These are phyloP conservation scores for Erebia epiphron DNA, from an alignment of 2,888 invertebrate species.

Conservation along the genomic window DNA sequence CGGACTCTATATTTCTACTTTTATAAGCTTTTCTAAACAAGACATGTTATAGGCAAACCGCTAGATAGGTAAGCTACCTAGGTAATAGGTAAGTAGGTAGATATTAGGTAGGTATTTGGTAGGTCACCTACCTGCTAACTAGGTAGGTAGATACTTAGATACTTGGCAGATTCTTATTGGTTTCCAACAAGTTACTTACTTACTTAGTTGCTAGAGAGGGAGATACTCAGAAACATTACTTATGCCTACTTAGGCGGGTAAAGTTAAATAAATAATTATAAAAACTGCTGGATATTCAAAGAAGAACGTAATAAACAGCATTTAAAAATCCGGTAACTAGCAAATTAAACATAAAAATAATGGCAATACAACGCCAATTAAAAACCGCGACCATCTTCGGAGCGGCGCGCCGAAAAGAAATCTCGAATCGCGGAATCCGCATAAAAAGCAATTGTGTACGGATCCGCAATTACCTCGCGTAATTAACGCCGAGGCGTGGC, in stretches of 20 bases:
- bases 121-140: neutral
- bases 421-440: conserved; percentile 52
- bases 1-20: no score
- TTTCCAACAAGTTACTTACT: neutral
- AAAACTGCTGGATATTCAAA: no score
- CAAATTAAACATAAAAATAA: conserved; percentile 2
- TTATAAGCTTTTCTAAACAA: no score
- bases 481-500: conserved; percentile 81
- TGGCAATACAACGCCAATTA: conserved; percentile 28
- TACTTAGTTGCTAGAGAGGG: neutral
- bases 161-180: neutral
- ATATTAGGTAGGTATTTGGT: neutral
- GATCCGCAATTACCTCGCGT: conserved; percentile 71
- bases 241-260: no score
- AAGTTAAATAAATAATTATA: no score
- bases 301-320: neutral
- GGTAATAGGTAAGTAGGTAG: no score
- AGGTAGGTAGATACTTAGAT: no score
- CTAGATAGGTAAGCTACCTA: neutral
- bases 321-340: conserved; percentile 1
- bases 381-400: conserved; percentile 13
- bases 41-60: no score
- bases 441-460: conserved; percentile 45
- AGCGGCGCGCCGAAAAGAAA: conserved; percentile 45
- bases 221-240: no score